Evolutionary conservation across 2,888 invertebrate genomes (phyloP).

Genomic region (Neuroscelio doddi): DNA sequence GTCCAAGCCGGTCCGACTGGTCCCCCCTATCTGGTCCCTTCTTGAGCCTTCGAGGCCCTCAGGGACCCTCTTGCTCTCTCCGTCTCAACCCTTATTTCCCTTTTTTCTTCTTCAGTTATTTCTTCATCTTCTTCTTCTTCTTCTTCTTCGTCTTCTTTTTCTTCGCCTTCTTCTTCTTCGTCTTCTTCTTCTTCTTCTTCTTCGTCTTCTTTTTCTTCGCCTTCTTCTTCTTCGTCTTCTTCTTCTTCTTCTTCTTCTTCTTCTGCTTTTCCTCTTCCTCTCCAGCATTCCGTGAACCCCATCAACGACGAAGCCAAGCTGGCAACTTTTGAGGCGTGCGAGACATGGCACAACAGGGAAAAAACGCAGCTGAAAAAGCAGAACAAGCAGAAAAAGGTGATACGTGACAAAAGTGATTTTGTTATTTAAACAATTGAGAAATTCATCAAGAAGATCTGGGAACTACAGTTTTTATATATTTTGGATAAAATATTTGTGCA

Average conservation of each 20-base stretch:
- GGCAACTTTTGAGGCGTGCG: slow-evolving; percentile 65
- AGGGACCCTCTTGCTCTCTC: slow-evolving; percentile 53
- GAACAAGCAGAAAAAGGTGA: slow-evolving; percentile 61
- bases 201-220: slow-evolving; percentile 64
- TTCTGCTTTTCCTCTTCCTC: slow-evolving; percentile 57
- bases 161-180: neutral
- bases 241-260: no score
- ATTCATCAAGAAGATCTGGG: no score
- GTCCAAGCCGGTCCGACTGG: slow-evolving; percentile 67
- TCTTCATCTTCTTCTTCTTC: slow-evolving; percentile 34
- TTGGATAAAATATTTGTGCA: no score
- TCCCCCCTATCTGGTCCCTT: slow-evolving; percentile 78
- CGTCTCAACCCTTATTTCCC: slow-evolving; percentile 67
- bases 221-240: slow-evolving; percentile 70
- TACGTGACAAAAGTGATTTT: slow-evolving; percentile 35
- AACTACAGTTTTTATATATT: no score
- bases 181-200: neutral
- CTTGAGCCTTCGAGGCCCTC: slow-evolving; percentile 77
- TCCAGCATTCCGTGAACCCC: slow-evolving; percentile 73
- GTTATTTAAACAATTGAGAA: no score
- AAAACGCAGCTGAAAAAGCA: slow-evolving; percentile 63
- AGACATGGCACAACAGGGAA: slow-evolving; percentile 57
- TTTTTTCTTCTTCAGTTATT: slow-evolving; percentile 25
- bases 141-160: slow-evolving; percentile 16
- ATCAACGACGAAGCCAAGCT: slow-evolving; percentile 56